Percentiles rank a stretch among this genome's conserved stretches.
These are phyloP conservation scores for Nymphicus hollandicus DNA, from an alignment of 2,113 vertebrate genomes.

Conservation along the genomic window DNA sequence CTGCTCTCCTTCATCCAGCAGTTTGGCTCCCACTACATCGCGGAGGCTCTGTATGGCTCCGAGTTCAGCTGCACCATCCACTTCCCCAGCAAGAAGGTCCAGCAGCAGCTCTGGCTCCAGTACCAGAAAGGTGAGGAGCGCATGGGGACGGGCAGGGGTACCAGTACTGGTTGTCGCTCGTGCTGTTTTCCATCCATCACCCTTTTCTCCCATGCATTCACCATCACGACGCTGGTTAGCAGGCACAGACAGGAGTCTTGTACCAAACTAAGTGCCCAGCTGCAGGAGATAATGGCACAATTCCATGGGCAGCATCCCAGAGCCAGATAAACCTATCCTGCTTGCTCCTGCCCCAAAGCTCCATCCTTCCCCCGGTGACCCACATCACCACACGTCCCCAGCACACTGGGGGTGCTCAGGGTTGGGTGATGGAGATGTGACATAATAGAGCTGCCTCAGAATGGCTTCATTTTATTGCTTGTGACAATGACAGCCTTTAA, in stretches of 20 bases:
- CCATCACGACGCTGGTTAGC: fast-evolving
- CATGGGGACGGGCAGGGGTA: fast-evolving
- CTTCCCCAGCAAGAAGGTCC: conserved; percentile 97
- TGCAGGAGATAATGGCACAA: not conserved
- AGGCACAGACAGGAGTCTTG: not conserved
- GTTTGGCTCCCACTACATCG: conserved; percentile 92
- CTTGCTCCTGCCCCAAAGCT: not conserved
- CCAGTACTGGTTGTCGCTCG: fast-evolving
- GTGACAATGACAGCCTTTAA: conserved; percentile 79
- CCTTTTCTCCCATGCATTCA: fast-evolving
- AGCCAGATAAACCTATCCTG: not conserved
- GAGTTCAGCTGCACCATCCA: conserved; percentile 95
- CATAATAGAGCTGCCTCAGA: conserved; percentile 74
- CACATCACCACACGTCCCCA: fast-evolving
- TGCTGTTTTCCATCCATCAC: not conserved
- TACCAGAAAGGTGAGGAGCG: conserved; percentile 95
- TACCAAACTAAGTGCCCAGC: not conserved
- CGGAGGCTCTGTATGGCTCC: conserved; percentile 92
- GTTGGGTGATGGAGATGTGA: conserved; percentile 61
- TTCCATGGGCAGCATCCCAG: not conserved
- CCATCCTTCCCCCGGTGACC: not conserved
- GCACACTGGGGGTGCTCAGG: fast-evolving
- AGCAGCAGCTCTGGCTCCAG: conserved; percentile 99
- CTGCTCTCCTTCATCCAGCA: conserved; percentile 90
- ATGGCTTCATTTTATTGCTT: conserved; percentile 75